Base-by-base conservation (phyloP, 2,888 invertebrate species). In the Carabus problematicus region DNA sequence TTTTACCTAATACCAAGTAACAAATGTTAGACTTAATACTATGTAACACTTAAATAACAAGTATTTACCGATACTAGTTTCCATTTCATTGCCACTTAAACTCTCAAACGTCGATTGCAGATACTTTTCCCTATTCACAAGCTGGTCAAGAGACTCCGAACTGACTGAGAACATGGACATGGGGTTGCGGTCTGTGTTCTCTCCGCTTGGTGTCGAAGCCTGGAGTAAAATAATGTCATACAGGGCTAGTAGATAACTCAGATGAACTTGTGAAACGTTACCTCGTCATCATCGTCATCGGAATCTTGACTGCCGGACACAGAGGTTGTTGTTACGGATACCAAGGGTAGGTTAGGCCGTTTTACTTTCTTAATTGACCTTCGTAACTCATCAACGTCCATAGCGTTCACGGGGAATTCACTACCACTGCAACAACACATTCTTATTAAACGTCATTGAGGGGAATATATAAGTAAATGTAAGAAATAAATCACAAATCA, bases 331-430 rank as follows among this genome's bases (percentile, higher is more conserved):
- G 81, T 76, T 16, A 82, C 81, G 3, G 84, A 77, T 14, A 79
- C 76, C 0, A 85, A 81, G 0, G 83, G 79, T 0, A 82, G 78
- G 56, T 78, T 76, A 52, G 88, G 87, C 54, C 90, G 87, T 78
- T 90, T 89, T 42, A 87, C 85, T 40, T 90, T 86, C 1, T 92
- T 84, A 76, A 91, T 86, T 0, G 91, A 93, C 80, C 91, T 91
- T 0, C 94, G 85, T 70, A 94, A 81, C 77, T 94, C 94, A 43
- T 93, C 92, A 0, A 90, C 92, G 77, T 94, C 93, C 88, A 94
- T 93, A 64, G 94, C 94, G 77, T 92, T 94, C 47, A 95, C 93
- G 77, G 92, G 92, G 78, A 93, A 95, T 77, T 93, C 93, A 70
- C 91, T 92, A 75, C 76, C 82, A 70, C 81, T 81, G 69, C 49